phyloP scores from a whole-genome alignment of 2,888 invertebrate genomes.

The Parthenolecanium corni region DNA sequence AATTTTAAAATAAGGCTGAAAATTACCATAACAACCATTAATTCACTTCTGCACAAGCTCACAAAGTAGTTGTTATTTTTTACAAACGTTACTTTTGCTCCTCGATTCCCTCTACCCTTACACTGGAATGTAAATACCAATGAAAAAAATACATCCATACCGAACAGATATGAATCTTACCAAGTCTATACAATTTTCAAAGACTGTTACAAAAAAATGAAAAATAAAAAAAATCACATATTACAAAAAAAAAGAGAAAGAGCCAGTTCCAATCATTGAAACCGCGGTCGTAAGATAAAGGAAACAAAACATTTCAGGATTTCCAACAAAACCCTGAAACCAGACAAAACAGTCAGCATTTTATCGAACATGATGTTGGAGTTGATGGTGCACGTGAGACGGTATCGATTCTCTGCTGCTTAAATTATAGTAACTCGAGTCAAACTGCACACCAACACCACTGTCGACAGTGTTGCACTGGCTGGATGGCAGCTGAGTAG shows the following conservation, averaged over 20 bases:
- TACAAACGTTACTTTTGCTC: too few relatives aligned
- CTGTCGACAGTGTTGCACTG: slow-evolving; percentile 22
- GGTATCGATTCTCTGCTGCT: slow-evolving; percentile 23
- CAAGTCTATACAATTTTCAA: neutral
- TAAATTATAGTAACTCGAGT: slow-evolving; percentile 12
- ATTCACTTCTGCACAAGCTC: too few relatives aligned
- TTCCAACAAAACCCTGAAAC: neutral
- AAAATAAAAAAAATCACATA: neutral
- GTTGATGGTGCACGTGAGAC: slow-evolving; percentile 7
- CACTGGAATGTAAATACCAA: neutral
- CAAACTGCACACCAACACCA: slow-evolving; percentile 18
- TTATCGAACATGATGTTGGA: neutral
- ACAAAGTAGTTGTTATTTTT: too few relatives aligned
- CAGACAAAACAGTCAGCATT: neutral
- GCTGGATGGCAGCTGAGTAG: slow-evolving; percentile 39
- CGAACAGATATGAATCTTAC: neutral
- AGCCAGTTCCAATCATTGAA: neutral
- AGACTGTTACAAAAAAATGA: neutral
- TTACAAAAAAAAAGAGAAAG: too few relatives aligned
- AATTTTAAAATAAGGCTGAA: too few relatives aligned
- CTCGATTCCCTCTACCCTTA: too few relatives aligned
- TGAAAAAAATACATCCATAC: neutral
- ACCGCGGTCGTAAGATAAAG: neutral
- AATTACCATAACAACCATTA: too few relatives aligned
- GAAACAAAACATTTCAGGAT: neutral